Evolutionary conservation across 2,797 vertebrate genomes (phyloP), one percentile per base, ranked within the genome.

Genomic region (Lates japonicus): DNA sequence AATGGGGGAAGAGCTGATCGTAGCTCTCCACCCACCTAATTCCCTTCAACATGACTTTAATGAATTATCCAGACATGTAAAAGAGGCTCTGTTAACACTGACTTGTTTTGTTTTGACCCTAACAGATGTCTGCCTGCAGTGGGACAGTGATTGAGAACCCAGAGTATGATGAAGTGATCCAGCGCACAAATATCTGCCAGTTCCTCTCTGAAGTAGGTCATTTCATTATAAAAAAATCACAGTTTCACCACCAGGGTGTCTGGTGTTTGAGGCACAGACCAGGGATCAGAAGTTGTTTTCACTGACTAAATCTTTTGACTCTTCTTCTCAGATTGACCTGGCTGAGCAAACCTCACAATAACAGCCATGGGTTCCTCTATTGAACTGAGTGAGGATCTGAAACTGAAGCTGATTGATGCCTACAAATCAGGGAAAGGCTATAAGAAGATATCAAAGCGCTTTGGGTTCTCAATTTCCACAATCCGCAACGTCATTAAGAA

Each of bases 81-180:
- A 29, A 29, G 25, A 29, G 25, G 25, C 25, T 29, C 25, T 29
- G 25, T 29, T 29, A 29, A 29, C 25, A 29, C 2, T 29, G 25
- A 29, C 25, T 29, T 29, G 25, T 29, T 29, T 29, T 29, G 25
- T 29, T 29, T 29, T 29, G n/a, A n/a, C n/a, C n/a, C n/a, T n/a
- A n/a, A n/a, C n/a, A n/a, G n/a, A n/a, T n/a, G n/a, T n/a, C n/a
- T n/a, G 25, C 25, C 25, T 29, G 25, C 25, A 29, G 25, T 29
- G 25, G 25, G 25, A 29, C 25, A 29, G 25, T 29, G 25, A 29
- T 29, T 29, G 25, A 29, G 80, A 98, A 29, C 25, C 25, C 25
- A 29, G 25, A 29, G 25, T 29, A 29, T 29, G 2, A 29, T 29
- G 25, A 29, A n/a, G n/a, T n/a, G n/a, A n/a, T n/a, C n/a, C n/a